Conservation (phyloP, 2,113 vertebrate genomes). For the Gobiocypris rarus region DNA sequence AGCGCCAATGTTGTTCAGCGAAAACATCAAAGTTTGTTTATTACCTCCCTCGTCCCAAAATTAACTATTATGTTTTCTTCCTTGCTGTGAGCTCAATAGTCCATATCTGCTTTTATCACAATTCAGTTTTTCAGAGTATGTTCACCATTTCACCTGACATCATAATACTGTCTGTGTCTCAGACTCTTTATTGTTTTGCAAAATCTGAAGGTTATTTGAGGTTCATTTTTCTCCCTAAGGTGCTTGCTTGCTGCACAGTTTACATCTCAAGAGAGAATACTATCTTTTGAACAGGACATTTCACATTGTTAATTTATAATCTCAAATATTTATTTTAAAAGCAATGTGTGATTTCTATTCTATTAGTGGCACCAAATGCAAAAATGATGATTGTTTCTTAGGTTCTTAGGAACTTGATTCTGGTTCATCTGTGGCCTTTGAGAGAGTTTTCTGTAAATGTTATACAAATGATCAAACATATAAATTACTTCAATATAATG, state of each 20-base stretch:
- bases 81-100: slow-evolving; percentile 16
- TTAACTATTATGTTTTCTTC: neutral
- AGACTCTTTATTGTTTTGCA: neutral
- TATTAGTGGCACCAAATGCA: neutral
- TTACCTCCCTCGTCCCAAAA: slow-evolving; percentile 33
- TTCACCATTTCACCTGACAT: slow-evolving; percentile 7
- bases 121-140: slow-evolving; percentile 34
- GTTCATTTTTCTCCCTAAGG: neutral
- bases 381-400: neutral
- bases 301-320: neutral
- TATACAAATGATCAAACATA: neutral
- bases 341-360: neutral
- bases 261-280: neutral
- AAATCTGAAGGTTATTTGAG: neutral
- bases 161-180: neutral
- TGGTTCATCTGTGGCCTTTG: neutral
- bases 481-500: neutral
- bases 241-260: neutral
- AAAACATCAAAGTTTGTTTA: slow-evolving; percentile 55
- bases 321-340: neutral
- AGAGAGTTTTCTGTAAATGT: neutral
- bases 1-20: slow-evolving; percentile 42
- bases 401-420: no score
- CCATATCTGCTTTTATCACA: slow-evolving; percentile 29
- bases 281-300: neutral